Conservation (phyloP, 2,113 vertebrate genomes). For the Brachypodius melanocephalos region DNA sequence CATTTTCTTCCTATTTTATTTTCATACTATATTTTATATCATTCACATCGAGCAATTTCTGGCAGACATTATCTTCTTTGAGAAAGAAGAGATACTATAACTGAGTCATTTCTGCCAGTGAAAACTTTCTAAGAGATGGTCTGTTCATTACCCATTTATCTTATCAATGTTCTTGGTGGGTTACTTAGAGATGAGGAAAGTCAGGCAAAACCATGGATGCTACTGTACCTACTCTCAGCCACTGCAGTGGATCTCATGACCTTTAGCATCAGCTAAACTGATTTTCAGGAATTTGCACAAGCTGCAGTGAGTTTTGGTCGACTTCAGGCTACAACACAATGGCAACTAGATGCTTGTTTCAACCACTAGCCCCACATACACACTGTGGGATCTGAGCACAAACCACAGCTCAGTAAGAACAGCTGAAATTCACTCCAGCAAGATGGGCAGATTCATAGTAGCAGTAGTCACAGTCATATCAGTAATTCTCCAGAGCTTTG, state of each 20-base stretch:
- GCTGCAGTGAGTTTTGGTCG: background rate
- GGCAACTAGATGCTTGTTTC: background rate
- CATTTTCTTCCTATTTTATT: background rate
- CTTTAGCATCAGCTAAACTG: background rate
- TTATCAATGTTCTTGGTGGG: background rate
- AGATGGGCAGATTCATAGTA: background rate
- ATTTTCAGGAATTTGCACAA: background rate
- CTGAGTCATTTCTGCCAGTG: background rate
- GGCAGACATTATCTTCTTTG: fast-evolving
- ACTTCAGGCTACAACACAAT: background rate
- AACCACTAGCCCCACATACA: background rate
- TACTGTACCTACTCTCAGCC: background rate
- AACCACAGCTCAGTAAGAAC: background rate
- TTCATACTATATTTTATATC: background rate
- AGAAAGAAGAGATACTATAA: background rate
- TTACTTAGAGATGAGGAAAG: background rate
- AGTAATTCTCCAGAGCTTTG: background rate
- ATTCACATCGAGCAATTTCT: background rate
- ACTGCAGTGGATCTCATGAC: background rate
- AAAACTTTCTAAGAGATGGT: background rate
- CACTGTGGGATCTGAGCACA: background rate
- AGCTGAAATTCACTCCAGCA: background rate
- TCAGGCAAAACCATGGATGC: background rate
- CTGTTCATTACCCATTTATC: background rate
- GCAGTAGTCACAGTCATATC: background rate